phyloP scores from a whole-genome alignment of 2,113 vertebrate species.

The Desmodus rotundus region DNA sequence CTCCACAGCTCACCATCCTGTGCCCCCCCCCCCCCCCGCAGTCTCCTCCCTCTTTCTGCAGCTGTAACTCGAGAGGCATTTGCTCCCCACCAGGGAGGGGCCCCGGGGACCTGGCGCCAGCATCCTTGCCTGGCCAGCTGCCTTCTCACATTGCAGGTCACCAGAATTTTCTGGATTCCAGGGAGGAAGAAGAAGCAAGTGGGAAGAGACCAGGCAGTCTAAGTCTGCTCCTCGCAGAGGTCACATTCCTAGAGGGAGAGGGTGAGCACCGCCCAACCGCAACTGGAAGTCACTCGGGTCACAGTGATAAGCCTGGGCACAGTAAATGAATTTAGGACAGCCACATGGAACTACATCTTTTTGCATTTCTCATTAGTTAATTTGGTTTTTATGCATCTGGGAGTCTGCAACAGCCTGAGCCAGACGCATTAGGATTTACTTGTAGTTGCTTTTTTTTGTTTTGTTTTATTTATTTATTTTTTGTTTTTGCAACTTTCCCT shows the following conservation, averaged over 20 bases:
- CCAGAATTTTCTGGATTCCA: neutral
- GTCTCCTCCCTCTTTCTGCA: neutral
- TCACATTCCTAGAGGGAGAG: slow-evolving; percentile 20
- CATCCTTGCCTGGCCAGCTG: neutral
- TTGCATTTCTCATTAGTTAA: neutral
- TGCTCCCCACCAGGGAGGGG: neutral
- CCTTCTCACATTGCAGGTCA: neutral
- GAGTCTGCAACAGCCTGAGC: neutral
- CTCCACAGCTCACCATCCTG: neutral
- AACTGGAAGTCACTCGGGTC: neutral
- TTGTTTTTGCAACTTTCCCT: neutral
- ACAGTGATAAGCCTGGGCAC: neutral
- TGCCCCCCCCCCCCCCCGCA: neutral
- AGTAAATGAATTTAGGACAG: neutral
- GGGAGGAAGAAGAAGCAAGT: neutral
- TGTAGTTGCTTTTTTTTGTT: fast-evolving
- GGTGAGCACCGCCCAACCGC: fast-evolving
- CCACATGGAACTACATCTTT: neutral
- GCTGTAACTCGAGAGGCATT: neutral
- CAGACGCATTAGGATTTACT: neutral
- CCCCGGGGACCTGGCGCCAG: fast-evolving
- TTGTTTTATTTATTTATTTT: too few species aligned
- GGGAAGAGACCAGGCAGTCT: neutral
- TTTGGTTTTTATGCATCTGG: neutral
- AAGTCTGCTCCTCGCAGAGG: fast-evolving